These are phyloP conservation scores for Calidris pugnax DNA, from an alignment of 2,113 vertebrate genomes.

Conservation along the genomic window DNA sequence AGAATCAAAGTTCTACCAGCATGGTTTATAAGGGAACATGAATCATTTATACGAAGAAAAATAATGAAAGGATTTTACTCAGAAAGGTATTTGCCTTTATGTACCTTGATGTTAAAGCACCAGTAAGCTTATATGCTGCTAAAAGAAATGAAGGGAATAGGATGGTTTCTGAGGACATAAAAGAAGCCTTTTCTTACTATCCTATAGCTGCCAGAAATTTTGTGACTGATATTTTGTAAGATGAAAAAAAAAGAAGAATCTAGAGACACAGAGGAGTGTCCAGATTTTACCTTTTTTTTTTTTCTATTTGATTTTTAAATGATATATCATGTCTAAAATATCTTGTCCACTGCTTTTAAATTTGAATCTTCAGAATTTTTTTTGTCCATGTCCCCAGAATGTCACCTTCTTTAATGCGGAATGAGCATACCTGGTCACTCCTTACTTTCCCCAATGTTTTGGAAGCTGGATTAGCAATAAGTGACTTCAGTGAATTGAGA, in stretches of 20 bases:
- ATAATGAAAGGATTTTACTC: constrained; percentile 45
- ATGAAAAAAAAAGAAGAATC: background rate
- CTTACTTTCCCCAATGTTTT: background rate
- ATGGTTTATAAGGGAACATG: background rate
- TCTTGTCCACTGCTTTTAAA: background rate
- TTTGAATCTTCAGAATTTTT: background rate
- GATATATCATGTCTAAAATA: background rate
- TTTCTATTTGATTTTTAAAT: background rate
- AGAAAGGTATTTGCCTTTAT: constrained; percentile 29
- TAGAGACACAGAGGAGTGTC: background rate
- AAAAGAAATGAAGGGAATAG: background rate
- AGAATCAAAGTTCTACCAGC: background rate
- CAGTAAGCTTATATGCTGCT: background rate
- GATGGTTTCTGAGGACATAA: background rate
- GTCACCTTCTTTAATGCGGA: background rate
- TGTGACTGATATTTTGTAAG: background rate
- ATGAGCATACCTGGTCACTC: background rate
- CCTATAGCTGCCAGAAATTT: background rate
- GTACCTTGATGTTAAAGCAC: constrained; percentile 25
- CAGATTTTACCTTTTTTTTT: background rate
- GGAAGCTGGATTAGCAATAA: background rate
- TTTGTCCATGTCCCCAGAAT: background rate
- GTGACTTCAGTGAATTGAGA: background rate
- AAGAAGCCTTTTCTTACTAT: background rate
- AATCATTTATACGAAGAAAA: constrained; percentile 30